Evolutionary conservation across 2,113 vertebrate genomes (phyloP), one percentile per base, ranked within the genome.

Genomic region (Catagonus wagneri): DNA sequence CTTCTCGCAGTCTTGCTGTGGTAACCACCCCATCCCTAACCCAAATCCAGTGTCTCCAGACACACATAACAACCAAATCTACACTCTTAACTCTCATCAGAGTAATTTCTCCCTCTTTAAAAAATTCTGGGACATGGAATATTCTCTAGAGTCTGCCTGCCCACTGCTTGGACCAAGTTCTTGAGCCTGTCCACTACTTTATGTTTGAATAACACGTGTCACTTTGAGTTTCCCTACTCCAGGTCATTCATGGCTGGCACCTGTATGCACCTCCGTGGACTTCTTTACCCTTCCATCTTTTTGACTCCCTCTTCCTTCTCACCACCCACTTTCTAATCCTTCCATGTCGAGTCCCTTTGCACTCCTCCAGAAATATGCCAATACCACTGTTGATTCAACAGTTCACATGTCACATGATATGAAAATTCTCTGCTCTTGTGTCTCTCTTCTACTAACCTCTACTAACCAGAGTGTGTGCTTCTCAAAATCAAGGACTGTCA

Each of bases 281-380:
- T 63, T 75, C 17, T 54, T 25, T 6, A 32, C 14, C 14, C 15
- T 83, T 68, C 10, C 11, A 36, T 75, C 23, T 52, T 36, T 72
- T 65, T 20, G 1, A 12, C 50, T 76, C 60, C 22, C 23, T 79
- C 36, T 44, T 20, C 14, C 22, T 36, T 56, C 9, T 27, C 12
- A 6, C 27, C 3, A 1, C 34, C 10, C 5, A 22, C 14, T 36
- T 5, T n/a, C 34, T n/a, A 54, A 13, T 4, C 3, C 3, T 12
- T 56, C 14, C 27, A n/a, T 13, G 11, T 7, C 11, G 44, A 93
- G 15, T 8, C 3, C 58, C 25, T 71, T 29, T 75, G 11, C 4
- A 17, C 32, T 54, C 7, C 23, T 56, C 60, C 0, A 23, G 72
- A 5, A 2, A 23, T 12, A 54, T 65, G 34, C 60, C 68, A 76